Evolutionary conservation across 2,888 invertebrate genomes (phyloP).

Genomic region (Cosmopolites sordidus): DNA sequence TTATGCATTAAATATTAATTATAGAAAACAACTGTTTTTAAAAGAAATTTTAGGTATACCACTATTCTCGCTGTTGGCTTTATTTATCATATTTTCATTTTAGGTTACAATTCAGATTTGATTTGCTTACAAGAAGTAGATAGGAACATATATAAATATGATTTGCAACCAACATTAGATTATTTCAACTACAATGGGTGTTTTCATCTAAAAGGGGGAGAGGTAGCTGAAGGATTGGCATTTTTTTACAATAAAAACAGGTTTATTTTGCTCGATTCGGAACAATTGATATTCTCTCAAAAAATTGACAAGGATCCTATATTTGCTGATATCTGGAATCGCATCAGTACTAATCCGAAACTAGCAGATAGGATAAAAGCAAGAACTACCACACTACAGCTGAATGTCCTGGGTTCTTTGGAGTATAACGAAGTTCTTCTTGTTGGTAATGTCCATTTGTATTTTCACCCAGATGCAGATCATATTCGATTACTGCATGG

Average conservation of each 20-base stretch:
- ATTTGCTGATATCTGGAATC: constrained; percentile 58
- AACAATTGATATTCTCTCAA: constrained; percentile 58
- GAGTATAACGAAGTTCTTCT: constrained; percentile 55
- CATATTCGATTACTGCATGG: constrained; percentile 85
- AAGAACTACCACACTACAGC: constrained; percentile 66
- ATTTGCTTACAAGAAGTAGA: constrained; percentile 95
- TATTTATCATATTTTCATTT: constrained; percentile 12
- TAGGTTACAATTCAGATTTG: constrained; percentile 86
- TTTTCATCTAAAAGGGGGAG: constrained; percentile 64
- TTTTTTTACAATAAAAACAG: constrained; percentile 69
- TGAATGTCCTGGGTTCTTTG: constrained; percentile 54
- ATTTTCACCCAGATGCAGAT: constrained; percentile 88
- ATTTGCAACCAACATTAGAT: constrained; percentile 60
- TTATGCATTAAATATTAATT: constrained; percentile 77
- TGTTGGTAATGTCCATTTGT: constrained; percentile 84
- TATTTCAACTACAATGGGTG: constrained; percentile 56
- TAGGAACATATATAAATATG: constrained; percentile 64
- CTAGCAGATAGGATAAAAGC: constrained; percentile 57
- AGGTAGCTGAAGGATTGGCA: constrained; percentile 76
- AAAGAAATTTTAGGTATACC: constrained; percentile 71
- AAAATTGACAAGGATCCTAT: constrained; percentile 52
- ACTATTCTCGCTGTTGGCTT: not conserved
- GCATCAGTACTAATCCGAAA: constrained; percentile 56
- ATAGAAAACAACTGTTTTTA: constrained; percentile 79
- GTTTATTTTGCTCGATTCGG: constrained; percentile 57